Evolutionary conservation across 2,888 invertebrate genomes (phyloP), one percentile per base, ranked within the genome.

Genomic region (Polydrusus tereticollis): DNA sequence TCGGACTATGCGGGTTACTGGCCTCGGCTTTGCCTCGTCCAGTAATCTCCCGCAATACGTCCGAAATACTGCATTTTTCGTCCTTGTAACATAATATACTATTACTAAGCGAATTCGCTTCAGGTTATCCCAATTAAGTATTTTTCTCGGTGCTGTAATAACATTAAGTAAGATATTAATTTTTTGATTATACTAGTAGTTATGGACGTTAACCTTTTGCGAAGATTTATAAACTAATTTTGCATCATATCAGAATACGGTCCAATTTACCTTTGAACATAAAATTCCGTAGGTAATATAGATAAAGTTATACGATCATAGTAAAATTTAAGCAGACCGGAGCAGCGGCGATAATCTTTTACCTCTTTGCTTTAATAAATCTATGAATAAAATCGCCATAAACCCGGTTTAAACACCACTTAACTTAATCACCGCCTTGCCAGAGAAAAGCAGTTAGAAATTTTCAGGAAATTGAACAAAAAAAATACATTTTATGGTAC

Each of bases 371-470:
- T 70, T 74, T 70, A 74, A 71, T 74, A 74, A 74, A 74, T 69
- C 74, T 71, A 64, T 69, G 73, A 73, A 73, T 73, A 71, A 74
- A 74, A 64, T 74, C 52, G 63, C 64, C 74, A 64, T 74, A 67
- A 74, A 74, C 64, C 36, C 38, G 47, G 65, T 65, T 73, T 72
- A 68, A 72, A 64, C 59, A 38, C 67, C 57, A 72, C 70, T 70
- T 70, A 65, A 52, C 38, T 70, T 70, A 70, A 70, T 70, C 70
- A 70, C 70, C 70, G 52, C 62, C 65, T 64, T 47, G 52, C 58
- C 58, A 47, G 59, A 43, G 62, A 62, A 45, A 62, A 47, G 62
- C 33, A 62, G 45, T 33, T 14, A 38, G 52, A 43, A 57, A 47
- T 47, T 62, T 62, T 29, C 45, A 33, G 62, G 33, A 45, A 50